Evolutionary conservation across 1,140 invertebrate genomes (phyloP), one percentile per base, ranked within the genome.

Genomic region (Polyergus mexicanus): DNA sequence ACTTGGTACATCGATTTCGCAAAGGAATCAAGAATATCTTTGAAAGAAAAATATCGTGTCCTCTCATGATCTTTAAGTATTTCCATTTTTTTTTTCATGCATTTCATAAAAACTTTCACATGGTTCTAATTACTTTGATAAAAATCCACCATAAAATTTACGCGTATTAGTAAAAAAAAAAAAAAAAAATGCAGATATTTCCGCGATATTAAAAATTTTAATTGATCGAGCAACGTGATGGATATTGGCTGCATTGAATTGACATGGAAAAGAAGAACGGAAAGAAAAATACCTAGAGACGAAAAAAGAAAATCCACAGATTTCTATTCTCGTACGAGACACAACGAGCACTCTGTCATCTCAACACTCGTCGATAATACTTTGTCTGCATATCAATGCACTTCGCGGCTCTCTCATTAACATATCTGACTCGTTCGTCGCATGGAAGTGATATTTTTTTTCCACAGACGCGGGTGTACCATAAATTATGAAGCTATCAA

Each of bases 331-430:
- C 81, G 66, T 66, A 62, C 66, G 81, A 86, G 80, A 88, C 75
- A 56, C 71, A 74, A 83, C 71, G 89, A 85, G 80, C 86, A 92
- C 88, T 92, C 89, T 90, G 88, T 91, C 92, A 81, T 77, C 69
- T 84, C 86, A 86, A 91, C 89, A 86, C 86, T 74, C 89, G 84
- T 92, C 75, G 87, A 88, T 90, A 89, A 56, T 87, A 81, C 88
- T 85, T 89, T 86, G 85, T 86, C 92, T 92, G 92, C 92, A 93
- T 92, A 91, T 93, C 91, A 93, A 93, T 91, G 88, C 84, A 87
- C 77, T 80, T 84, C 81, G 38, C 58, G 65, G 72, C 62, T 85
- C 44, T 66, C 56, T 74, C 89, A 87, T 87, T 89, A 88, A 77
- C 86, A 85, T 85, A 83, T 44, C 54, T 74, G 78, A 81, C 80